Evolutionary conservation across 2,113 vertebrate species (phyloP), one percentile per base, ranked within the genome.

Genomic region (Picathartes gymnocephalus): DNA sequence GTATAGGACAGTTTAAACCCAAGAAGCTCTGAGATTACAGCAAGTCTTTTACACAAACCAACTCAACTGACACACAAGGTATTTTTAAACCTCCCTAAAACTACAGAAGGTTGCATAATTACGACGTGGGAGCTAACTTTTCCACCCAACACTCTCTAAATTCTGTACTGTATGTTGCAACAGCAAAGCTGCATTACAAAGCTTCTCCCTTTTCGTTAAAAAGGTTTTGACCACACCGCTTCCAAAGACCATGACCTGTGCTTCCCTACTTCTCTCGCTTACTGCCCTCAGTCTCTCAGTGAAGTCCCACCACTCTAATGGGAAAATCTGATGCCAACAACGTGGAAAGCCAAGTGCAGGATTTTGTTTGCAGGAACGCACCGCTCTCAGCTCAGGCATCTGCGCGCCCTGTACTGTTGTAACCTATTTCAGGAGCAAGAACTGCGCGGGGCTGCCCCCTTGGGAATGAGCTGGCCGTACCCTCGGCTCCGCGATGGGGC

Each of bases 61-160:
- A 57, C 27, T 44, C 42, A 90, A 61, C 7, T n/a, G 45, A 40
- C 76, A 60, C 11, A 19, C 11, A 5, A 44, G 28, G 13, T 78
- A 81, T 92, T 96, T 93, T 90, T 83, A 95, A 90, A 88, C 27
- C 71, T 51, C 64, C 66, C 51, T 57, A 31, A 45, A 90, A 54
- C 39, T 21, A 42, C 58, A 58, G 58, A 53, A 90, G 51, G 40
- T 22, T 78, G 85, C 69, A 5, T 88, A 93, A 94, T 78, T 60
- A 64, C 54, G 58, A 91, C 45, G 64, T 64, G 74, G 82, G 66
- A 94, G 76, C 51, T 58, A 90, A 93, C 81, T 94, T 92, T 84
- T 54, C 79, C 85, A 88, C 61, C 14, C 71, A 33, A 8, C 8
- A 10, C 39, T 53, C 61, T 48, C 74, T 48, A 45, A 50, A 70